Evolutionary conservation across 2,797 vertebrate species (phyloP), one percentile per base, ranked within the genome.

Genomic region (Pangasius krempfi): DNA sequence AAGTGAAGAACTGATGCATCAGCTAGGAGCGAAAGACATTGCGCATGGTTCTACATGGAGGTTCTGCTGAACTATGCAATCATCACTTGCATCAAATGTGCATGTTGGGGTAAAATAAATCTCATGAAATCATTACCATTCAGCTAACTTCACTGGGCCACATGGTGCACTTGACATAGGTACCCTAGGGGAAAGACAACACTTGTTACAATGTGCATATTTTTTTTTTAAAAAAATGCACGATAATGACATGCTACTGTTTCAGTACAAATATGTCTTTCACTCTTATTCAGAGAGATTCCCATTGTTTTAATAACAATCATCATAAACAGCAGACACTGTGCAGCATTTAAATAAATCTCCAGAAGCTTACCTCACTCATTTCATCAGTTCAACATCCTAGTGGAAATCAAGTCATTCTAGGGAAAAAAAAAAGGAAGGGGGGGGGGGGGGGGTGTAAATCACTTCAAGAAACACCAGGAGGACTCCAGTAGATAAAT

Each of bases 231-330:
- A n/a, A n/a, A n/a, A n/a, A n/a, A n/a, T n/a, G n/a, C n/a, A n/a
- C n/a, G 3, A 73, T 22, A 0, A 37, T 9, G 9, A 44, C 8
- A 73, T 25, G 5, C 3, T 75, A 96, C 97, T 94, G 97, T 93
- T 95, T 99, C 98, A 99, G 98, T 78, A 50, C 70, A 94, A 92
- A 91, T 54, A 79, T 0, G 0, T 97, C 97, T 94, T 97, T 96
- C 98, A 99, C 76, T 90, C 89, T 95, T 92, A 94, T 94, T 99
- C 98, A 97, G 98, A 99, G 98, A 99, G 98, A 99, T 99, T 99
- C 98, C 98, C 98, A 98, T 94, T 97, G 96, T 95, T 95, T 91
- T 56, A 92, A 94, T 93, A 90, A 84, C 70, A 92, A 85, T 97
- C 98, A 98, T 98, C 98, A 98, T 92, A 0, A 92, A 97, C 97